Evolutionary conservation across 2,113 vertebrate genomes (phyloP), one percentile per base, ranked within the genome.

Genomic region (Cephalophus harveyi): DNA sequence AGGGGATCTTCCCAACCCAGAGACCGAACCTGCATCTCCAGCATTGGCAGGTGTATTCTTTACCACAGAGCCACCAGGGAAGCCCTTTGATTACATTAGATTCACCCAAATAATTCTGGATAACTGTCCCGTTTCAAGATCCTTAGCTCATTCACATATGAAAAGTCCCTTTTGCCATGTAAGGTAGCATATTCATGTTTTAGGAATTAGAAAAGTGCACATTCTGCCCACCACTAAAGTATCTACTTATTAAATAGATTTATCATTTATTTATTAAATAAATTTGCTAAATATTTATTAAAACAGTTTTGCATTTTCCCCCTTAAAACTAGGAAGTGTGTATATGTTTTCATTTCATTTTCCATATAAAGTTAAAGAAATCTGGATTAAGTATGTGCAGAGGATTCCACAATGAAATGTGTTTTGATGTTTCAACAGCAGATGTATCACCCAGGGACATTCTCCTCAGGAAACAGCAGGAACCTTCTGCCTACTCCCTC

Each of bases 371-470:
- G 87, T 97, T 97, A 97, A 97, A 98, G 82, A 97, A 96, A 97
- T 97, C 97, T 98, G 97, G 96, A 98, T 98, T 97, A 97, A 89
- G 43, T 96, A 96, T 98, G 79, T 88, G 96, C 97, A 97, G 97
- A 94, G 82, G 96, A 98, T 98, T 97, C 97, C 96, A 97, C 97
- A 96, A 96, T 98, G 98, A 99, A 99, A 99, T 99, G 99, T 99
- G 99, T 99, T 99, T 99, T 99, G 99, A 99, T 99, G 99, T 99
- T 99, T 99, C 99, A 99, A 99, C 98, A 99, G 99, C 99, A 99
- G 99, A 99, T 99, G 99, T 99, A 99, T 99, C 99, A 99, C 99
- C 99, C 98, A 99, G 99, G 99, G 99, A 99, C 97, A 99, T 99
- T 99, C 99, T 98, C 97, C 99, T 99, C 99, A 99, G 96, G 98